Evolutionary conservation across 1,140 invertebrate species (phyloP).

Genomic region (Holcopasites calliopsidis): DNA sequence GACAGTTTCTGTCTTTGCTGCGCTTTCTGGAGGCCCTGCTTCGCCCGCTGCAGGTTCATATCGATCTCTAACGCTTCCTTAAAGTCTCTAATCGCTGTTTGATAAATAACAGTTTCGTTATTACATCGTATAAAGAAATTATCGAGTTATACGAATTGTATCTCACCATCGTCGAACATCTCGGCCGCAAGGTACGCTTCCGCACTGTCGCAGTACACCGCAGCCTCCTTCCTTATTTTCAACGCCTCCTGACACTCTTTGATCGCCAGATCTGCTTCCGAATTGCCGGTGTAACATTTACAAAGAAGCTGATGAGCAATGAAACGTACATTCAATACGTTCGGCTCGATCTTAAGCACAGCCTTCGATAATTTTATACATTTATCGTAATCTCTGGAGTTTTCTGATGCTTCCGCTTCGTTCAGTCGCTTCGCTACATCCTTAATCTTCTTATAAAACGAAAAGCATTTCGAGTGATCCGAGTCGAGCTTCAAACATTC

Average conservation of each 20-base stretch:
- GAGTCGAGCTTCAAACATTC: slow-evolving; percentile 99
- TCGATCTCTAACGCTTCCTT: slow-evolving; percentile 93
- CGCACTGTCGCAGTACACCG: slow-evolving; percentile 93
- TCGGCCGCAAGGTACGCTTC: slow-evolving; percentile 95
- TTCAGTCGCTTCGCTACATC: slow-evolving; percentile 94
- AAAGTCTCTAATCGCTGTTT: slow-evolving; percentile 91
- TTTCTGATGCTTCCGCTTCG: slow-evolving; percentile 86
- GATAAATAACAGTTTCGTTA: slow-evolving; percentile 12
- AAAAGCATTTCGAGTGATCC: slow-evolving; percentile 97
- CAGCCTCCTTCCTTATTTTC: slow-evolving; percentile 87
- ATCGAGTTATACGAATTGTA: not conserved
- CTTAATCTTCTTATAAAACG: slow-evolving; percentile 98
- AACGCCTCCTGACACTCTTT: slow-evolving; percentile 90
- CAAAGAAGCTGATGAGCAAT: slow-evolving; percentile 88
- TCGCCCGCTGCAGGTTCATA: slow-evolving; percentile 88
- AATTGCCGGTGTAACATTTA: slow-evolving; percentile 82
- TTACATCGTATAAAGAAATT: not conserved
- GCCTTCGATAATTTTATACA: slow-evolving; percentile 89
- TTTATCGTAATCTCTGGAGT: slow-evolving; percentile 85
- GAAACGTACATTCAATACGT: slow-evolving; percentile 86
- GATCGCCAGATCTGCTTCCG: slow-evolving; percentile 83
- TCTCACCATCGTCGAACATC: slow-evolving; percentile 94
- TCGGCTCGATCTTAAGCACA: slow-evolving; percentile 85
- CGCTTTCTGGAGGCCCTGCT: slow-evolving; percentile 93
- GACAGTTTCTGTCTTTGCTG: slow-evolving; percentile 97